Evolutionary conservation across 2,888 invertebrate genomes (phyloP).

Genomic region (Galerucella nymphaeae): DNA sequence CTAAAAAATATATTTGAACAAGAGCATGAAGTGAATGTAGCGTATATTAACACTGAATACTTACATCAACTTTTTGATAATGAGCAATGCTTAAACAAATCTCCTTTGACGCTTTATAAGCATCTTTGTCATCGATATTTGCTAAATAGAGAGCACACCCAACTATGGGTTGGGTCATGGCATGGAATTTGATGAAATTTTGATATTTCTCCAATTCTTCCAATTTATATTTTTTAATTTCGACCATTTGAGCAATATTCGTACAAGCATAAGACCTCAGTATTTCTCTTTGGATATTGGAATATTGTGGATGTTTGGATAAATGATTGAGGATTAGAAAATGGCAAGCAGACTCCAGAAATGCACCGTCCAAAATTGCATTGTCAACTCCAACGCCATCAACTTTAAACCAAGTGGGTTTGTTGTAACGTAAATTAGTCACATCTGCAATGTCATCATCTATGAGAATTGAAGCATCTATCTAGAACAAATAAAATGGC

Average conservation of each 20-base stretch:
- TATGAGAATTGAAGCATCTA: background rate
- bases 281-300: conserved; percentile 12
- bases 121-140: conserved; percentile 12
- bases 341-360: background rate
- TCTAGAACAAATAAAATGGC: background rate
- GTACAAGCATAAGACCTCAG: background rate
- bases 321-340: conserved; percentile 14
- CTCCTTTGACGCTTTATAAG: background rate
- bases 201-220: conserved; percentile 9
- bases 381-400: background rate
- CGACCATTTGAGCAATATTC: background rate
- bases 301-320: conserved; percentile 10
- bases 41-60: background rate
- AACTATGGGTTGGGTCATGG: background rate
- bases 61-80: conserved; percentile 16
- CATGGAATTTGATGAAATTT: background rate
- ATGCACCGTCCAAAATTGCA: conserved; percentile 13
- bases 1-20: conserved; percentile 12
- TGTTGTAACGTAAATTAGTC: conserved; percentile 5
- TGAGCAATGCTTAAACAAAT: background rate
- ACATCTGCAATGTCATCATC: conserved; percentile 16
- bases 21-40: background rate
- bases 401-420: conserved; percentile 11
- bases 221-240: background rate
- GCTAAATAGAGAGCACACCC: conserved; percentile 9